Base-by-base conservation (phyloP, 1,140 invertebrate genomes). In the Bilobella aurantiaca region DNA sequence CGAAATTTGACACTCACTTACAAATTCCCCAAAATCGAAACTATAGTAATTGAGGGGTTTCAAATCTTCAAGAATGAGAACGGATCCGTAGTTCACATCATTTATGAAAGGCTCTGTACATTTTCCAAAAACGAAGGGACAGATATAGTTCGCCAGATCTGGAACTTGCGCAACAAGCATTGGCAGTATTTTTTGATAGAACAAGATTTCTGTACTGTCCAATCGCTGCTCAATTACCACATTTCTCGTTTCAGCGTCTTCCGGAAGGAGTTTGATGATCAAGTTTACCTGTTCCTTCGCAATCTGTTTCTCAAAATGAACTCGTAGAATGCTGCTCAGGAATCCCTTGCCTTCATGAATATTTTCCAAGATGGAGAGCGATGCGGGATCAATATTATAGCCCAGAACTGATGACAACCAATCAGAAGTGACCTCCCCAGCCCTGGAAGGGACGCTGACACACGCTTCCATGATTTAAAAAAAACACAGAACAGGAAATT, bases 331-430 rank as follows among this genome's bases (percentile, higher is more conserved):
- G 28, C 49, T 63, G 31, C 61, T 63, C 42, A 63, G 31, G 47
- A 63, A 63, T 12, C 61, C 61, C 29, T 25, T 63, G 8, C 61
- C 61, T 47, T 47, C 37, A 2, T 63, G 61, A 27, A 27, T 25
- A 53, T 63, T 63, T 25, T 25, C 3, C 2, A 25, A 3, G 5
- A 63, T n/a, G 12, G 16, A 3, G 42, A 63, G 18, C 1, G 61
- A 31, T 2, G 3, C 2, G 16, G 21, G 23, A 16, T 63, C 28
- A n/a, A 63, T 49, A 31, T 29, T 46, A 2, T n/a, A 5, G 8
- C 29, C 8, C 1, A 49, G 21, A 18, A 63, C 28, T 25, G 21
- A 2, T 16, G 34, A 49, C 2, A 63, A 23, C 61, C 61, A 63
- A 1, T 29, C 5, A n/a, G 29, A 5, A 18, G 61, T 63, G 2